phyloP scores from a whole-genome alignment of 1,140 invertebrate species.

The Piezodorus guildinii region DNA sequence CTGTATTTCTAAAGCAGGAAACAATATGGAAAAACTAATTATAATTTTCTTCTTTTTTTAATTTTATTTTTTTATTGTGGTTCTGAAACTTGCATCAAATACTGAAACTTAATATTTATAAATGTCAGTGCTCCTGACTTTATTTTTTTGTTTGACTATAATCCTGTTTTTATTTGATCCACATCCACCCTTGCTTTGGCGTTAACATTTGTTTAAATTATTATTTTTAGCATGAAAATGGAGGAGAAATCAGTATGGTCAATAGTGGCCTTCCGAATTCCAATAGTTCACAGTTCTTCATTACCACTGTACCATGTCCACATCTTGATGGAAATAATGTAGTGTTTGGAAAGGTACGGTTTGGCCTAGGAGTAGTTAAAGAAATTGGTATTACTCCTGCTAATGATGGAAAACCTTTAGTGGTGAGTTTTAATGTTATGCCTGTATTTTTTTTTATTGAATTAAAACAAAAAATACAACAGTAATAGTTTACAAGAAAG shows the following conservation, averaged over 20 bases:
- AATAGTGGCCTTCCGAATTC: constrained; percentile 72
- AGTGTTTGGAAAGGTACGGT: constrained; percentile 72
- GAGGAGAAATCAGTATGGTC: constrained; percentile 76
- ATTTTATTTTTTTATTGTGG: too few species aligned
- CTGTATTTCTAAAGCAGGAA: too few species aligned
- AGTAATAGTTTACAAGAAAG: too few species aligned
- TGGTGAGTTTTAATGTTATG: background rate
- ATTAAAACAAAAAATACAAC: too few species aligned
- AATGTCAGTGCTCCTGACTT: too few species aligned
- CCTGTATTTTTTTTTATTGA: background rate
- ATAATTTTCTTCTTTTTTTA: too few species aligned
- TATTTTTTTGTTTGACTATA: too few species aligned
- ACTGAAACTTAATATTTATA: too few species aligned
- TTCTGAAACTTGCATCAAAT: too few species aligned
- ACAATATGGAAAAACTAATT: too few species aligned
- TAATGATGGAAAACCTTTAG: constrained; percentile 40
- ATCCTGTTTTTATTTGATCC: too few species aligned
- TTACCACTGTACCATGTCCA: constrained; percentile 68
- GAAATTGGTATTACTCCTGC: constrained; percentile 50
- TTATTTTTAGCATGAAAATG: constrained; percentile 43
- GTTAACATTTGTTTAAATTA: background rate
- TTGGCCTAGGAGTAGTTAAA: constrained; percentile 52
- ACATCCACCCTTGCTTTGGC: too few species aligned
- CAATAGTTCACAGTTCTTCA: constrained; percentile 92
- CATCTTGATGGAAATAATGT: constrained; percentile 85